phyloP scores from a whole-genome alignment of 1,140 invertebrate species.

The Trichonephila inaurata region DNA sequence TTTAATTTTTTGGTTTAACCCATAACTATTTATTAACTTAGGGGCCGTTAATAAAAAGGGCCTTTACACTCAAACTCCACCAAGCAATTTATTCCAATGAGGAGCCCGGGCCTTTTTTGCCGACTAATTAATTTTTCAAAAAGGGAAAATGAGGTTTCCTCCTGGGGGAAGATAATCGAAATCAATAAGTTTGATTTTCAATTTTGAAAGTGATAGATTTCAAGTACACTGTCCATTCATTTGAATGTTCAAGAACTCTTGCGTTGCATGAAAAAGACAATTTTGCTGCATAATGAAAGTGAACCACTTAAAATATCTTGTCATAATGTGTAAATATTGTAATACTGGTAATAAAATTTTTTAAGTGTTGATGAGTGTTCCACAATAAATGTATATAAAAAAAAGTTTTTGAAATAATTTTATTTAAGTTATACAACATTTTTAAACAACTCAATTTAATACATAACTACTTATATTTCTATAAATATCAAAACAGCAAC shows the following conservation, averaged over 20 bases:
- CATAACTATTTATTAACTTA: background rate
- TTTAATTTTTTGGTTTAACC: no score
- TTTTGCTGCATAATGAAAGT: constrained; percentile 1
- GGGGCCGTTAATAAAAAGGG: background rate
- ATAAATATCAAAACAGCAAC: constrained; percentile 46
- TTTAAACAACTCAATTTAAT: constrained; percentile 27
- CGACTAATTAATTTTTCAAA: constrained; percentile 61
- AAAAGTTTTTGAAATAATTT: constrained; percentile 10
- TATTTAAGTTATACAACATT: constrained; percentile 22
- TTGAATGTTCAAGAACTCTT: constrained; percentile 61
- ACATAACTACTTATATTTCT: constrained; percentile 22
- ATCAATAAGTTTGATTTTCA: constrained; percentile 15
- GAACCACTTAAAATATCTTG: constrained; percentile 71
- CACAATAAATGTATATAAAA: constrained; percentile 34
- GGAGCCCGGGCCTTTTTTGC: no score
- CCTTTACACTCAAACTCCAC: constrained; percentile 3
- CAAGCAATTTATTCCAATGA: constrained; percentile 50
- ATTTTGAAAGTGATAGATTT: constrained; percentile 53
- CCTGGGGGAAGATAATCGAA: constrained; percentile 37
- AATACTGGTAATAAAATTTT: constrained; percentile 72
- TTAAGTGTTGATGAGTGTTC: constrained; percentile 65
- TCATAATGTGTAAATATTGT: constrained; percentile 75
- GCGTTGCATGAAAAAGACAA: constrained; percentile 8
- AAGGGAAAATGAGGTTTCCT: background rate
- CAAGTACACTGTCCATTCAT: constrained; percentile 63